phyloP scores from a whole-genome alignment of 2,113 vertebrate species.

The Platysternon megacephalum region DNA sequence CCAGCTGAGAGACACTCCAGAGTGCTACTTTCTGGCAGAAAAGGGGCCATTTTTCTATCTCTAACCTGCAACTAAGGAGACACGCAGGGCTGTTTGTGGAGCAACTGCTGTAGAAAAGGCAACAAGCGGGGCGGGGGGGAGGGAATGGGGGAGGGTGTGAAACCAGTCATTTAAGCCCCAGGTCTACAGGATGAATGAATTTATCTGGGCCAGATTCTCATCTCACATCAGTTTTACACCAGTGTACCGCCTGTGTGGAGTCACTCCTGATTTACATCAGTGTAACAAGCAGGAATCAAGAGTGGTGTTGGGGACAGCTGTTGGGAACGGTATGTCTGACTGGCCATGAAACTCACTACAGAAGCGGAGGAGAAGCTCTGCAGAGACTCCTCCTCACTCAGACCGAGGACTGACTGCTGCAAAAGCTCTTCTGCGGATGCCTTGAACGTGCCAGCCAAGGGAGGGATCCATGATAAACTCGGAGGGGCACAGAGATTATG shows the following conservation, averaged over 20 bases:
- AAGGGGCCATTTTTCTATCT: constrained; percentile 10
- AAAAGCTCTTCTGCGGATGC: not conserved
- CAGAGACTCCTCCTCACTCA: not conserved
- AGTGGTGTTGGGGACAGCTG: not conserved
- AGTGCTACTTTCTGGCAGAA: constrained; percentile 7
- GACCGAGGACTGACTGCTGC: not conserved
- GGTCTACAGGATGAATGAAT: fast-evolving
- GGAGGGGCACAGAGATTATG: not conserved
- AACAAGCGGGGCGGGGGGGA: fast-evolving
- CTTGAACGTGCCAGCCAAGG: not conserved
- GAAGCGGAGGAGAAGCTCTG: not conserved
- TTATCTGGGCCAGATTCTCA: not conserved
- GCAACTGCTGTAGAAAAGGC: not conserved
- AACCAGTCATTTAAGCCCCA: not conserved
- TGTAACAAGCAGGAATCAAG: not conserved
- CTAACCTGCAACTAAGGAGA: not conserved
- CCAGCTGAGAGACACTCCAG: constrained; percentile 19
- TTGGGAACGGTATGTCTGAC: not conserved
- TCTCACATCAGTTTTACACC: not conserved
- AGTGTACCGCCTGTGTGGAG: not conserved
- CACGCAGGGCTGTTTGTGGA: fast-evolving
- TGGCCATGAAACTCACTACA: not conserved
- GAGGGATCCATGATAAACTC: not conserved
- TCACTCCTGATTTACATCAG: not conserved
- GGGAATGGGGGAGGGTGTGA: not conserved